Conservation (phyloP, 2,113 vertebrate genomes). For the Andinoacara biseriatus region DNA sequence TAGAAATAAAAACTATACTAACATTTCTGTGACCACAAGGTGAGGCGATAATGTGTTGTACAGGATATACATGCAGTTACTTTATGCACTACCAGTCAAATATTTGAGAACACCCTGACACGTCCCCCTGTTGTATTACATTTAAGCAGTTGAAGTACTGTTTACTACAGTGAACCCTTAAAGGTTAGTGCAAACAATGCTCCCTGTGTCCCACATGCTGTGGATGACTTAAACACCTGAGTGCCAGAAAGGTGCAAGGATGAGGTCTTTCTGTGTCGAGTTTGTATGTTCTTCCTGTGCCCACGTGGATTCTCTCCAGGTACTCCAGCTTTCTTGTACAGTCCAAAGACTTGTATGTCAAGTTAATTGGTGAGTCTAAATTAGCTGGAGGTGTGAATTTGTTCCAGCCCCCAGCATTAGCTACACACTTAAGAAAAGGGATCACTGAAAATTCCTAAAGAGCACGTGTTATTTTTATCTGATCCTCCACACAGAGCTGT, state of each 20-base stretch:
- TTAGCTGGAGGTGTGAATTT: background rate
- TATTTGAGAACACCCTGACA: background rate
- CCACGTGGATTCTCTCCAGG: background rate
- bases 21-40: background rate
- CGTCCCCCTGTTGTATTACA: background rate
- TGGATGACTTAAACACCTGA: background rate
- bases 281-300: background rate
- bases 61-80: background rate
- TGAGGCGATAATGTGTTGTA: background rate
- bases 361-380: background rate
- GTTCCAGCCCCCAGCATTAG: background rate
- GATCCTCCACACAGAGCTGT: background rate
- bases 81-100: background rate
- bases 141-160: background rate
- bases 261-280: background rate
- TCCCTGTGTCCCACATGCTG: background rate
- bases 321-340: background rate
- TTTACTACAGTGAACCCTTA: too few relatives aligned
- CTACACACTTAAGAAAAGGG: background rate
- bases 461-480: background rate
- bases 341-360: background rate
- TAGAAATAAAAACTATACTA: background rate
- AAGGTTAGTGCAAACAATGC: too few relatives aligned
- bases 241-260: background rate
- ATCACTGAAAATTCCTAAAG: background rate